phyloP scores from a whole-genome alignment of 2,888 invertebrate genomes.

The Cylloceria caligata region DNA sequence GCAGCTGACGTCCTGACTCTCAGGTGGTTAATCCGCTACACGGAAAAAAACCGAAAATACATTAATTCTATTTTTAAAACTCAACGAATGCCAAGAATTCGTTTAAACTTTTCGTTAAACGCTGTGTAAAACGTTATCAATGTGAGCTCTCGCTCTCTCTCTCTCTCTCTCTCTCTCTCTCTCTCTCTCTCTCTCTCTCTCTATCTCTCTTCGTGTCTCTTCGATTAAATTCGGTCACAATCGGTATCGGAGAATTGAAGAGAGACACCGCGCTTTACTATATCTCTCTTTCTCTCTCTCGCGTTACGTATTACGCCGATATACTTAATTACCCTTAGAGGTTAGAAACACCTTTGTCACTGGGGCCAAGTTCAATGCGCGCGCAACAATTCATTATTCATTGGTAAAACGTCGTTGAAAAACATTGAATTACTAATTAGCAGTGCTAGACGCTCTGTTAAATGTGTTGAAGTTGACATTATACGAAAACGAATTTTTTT shows the following conservation, averaged over 20 bases:
- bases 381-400: not conserved
- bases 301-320: not conserved
- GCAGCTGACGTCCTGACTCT: constrained; percentile 49
- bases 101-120: not conserved
- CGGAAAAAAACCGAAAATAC: constrained; percentile 21
- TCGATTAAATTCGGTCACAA: constrained; percentile 45
- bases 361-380: constrained; percentile 28
- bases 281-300: not conserved
- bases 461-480: not conserved
- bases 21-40: constrained; percentile 50
- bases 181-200: not conserved
- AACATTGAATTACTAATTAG: not conserved
- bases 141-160: constrained; percentile 2
- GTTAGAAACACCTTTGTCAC: constrained; percentile 37
- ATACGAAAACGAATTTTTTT: not conserved
- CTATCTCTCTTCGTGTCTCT: constrained; percentile 21
- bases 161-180: constrained; percentile 10
- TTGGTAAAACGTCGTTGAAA: not conserved
- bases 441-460: constrained; percentile 1
- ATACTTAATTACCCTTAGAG: constrained; percentile 33
- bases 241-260: not conserved
- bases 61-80: constrained; percentile 33
- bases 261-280: not conserved
- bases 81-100: not conserved
- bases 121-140: not conserved